These are phyloP conservation scores for Xiphophorus maculatus DNA, from an alignment of 2,113 vertebrate genomes.

Conservation along the genomic window DNA sequence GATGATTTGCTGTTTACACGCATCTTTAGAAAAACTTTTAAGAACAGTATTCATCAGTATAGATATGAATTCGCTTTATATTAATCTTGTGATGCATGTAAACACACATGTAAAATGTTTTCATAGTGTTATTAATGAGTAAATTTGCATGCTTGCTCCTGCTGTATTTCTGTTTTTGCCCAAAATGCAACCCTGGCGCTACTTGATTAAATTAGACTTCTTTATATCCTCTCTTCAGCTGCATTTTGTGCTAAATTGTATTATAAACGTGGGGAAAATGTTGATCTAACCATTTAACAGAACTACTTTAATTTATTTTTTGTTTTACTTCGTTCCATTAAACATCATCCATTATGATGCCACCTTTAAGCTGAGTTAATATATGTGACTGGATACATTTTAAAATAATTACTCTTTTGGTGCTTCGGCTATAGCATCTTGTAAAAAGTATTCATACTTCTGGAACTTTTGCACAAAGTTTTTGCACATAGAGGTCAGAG, in stretches of 20 bases:
- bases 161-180: neutral
- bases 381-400: neutral
- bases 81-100: conserved; percentile 5
- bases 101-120: conserved; percentile 13
- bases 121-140: neutral
- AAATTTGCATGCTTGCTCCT: conserved; percentile 5
- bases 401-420: neutral
- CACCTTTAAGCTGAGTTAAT: neutral
- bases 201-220: neutral
- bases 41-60: neutral
- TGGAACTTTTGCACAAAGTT: neutral
- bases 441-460: too few relatives aligned
- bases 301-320: neutral
- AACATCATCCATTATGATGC: neutral
- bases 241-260: neutral
- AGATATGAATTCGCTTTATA: neutral
- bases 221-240: neutral
- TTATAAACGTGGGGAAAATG: too few relatives aligned
- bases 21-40: neutral
- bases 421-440: too few relatives aligned
- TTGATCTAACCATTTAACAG: neutral
- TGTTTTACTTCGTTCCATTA: neutral
- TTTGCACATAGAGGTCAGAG: too few relatives aligned
- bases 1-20: conserved; percentile 23
- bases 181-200: neutral